phyloP scores from a whole-genome alignment of 2,888 invertebrate species.

The Phaedon cochleariae region DNA sequence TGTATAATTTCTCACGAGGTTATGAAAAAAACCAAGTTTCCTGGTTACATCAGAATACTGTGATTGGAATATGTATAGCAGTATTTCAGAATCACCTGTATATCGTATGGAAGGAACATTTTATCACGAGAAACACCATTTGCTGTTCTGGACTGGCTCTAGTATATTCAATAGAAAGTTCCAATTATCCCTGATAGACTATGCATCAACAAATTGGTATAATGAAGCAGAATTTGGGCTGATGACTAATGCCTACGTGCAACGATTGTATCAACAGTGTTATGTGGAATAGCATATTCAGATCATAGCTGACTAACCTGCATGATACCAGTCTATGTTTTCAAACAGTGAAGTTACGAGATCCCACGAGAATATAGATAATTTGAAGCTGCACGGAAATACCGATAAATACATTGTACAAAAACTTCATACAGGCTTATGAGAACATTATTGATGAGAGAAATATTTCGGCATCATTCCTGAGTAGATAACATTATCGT shows the following conservation, averaged over 20 bases:
- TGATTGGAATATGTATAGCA: no score
- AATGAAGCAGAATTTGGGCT: neutral
- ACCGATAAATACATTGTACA: neutral
- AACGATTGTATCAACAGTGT: neutral
- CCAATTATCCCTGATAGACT: neutral
- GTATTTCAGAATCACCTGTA: no score
- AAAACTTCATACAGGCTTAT: neutral
- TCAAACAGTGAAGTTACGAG: neutral
- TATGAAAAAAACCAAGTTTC: no score
- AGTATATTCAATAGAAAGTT: neutral
- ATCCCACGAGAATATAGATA: neutral
- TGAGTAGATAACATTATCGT: no score
- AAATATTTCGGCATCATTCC: no score
- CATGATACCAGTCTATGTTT: neutral
- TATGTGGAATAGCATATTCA: neutral
- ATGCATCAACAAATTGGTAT: neutral
- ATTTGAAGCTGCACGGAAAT: neutral
- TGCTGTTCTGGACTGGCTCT: neutral
- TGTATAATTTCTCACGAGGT: no score
- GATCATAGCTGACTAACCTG: slow-evolving; percentile 1
- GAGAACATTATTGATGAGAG: neutral
- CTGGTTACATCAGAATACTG: no score
- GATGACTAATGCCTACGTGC: neutral
- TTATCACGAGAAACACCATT: neutral
- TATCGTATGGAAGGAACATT: neutral